These are phyloP conservation scores for Apolygus lucorum DNA, from an alignment of 1,140 invertebrate species.

Conservation along the genomic window DNA sequence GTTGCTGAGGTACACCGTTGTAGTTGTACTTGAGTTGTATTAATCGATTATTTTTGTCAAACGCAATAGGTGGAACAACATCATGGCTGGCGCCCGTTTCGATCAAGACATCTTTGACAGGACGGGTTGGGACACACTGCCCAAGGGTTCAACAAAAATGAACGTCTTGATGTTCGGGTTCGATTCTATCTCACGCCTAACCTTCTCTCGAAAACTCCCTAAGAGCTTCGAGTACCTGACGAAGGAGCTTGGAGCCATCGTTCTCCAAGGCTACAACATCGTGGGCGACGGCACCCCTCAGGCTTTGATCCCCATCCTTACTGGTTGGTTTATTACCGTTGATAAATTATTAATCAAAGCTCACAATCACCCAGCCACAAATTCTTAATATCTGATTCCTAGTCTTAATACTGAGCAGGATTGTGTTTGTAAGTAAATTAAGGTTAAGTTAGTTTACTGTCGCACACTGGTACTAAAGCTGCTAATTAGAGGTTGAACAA, in stretches of 20 bases:
- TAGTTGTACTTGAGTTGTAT: too few species aligned
- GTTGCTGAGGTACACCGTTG: too few species aligned
- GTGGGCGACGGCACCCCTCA: constrained; percentile 92
- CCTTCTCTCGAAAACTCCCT: constrained; percentile 77
- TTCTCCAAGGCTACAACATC: constrained; percentile 79
- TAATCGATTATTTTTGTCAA: too few species aligned
- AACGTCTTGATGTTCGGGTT: constrained; percentile 86
- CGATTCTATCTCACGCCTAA: constrained; percentile 80
- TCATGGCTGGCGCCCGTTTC: constrained; percentile 47
- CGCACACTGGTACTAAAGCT: too few species aligned
- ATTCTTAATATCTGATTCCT: too few species aligned
- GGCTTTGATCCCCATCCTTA: constrained; percentile 82
- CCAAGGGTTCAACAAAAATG: constrained; percentile 45
- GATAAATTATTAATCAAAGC: too few species aligned
- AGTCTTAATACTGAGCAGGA: too few species aligned
- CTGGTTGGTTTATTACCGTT: constrained; percentile 44
- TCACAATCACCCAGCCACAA: too few species aligned
- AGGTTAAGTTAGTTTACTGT: too few species aligned
- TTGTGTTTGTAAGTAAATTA: too few species aligned
- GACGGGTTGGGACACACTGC: constrained; percentile 45
- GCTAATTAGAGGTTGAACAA: too few species aligned
- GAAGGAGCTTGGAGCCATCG: constrained; percentile 53
- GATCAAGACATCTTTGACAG: constrained; percentile 42
- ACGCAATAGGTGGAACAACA: constrained; percentile 52
- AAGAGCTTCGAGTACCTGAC: constrained; percentile 68